These are phyloP conservation scores for Entomobrya proxima DNA, from an alignment of 2,888 invertebrate genomes.

Conservation along the genomic window DNA sequence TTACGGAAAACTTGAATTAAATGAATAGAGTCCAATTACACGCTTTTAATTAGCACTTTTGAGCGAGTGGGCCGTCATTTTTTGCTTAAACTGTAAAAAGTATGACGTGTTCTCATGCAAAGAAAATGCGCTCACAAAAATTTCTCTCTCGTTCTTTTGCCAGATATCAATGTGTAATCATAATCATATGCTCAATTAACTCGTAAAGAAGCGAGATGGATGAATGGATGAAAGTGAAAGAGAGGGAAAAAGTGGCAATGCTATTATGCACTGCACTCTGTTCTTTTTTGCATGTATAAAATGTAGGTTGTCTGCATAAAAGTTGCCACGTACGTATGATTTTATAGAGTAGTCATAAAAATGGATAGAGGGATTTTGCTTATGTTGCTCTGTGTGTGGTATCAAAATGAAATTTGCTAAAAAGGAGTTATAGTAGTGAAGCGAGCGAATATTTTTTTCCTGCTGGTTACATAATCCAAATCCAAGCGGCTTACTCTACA, in stretches of 20 bases:
- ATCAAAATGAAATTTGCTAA: slow-evolving; percentile 30
- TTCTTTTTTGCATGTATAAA: neutral
- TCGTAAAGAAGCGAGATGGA: neutral
- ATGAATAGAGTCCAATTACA: slow-evolving; percentile 40
- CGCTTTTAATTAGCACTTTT: slow-evolving; percentile 27
- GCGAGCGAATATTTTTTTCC: neutral
- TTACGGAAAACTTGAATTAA: neutral
- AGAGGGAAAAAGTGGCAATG: neutral
- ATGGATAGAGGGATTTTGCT: neutral
- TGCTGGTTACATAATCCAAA: slow-evolving; percentile 13
- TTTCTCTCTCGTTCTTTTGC: neutral
- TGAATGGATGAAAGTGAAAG: neutral
- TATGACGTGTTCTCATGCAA: neutral
- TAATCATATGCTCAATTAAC: slow-evolving; percentile 40
- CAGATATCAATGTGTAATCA: slow-evolving; percentile 12
- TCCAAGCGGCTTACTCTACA: neutral
- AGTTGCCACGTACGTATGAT: too few relatives aligned
- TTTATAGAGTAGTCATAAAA: too few relatives aligned
- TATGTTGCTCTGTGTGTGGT: neutral
- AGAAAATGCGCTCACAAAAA: neutral
- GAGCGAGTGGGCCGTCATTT: neutral
- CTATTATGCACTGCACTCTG: neutral
- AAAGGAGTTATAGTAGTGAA: neutral
- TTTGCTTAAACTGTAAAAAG: neutral
- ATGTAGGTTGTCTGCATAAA: neutral